Percentiles rank a stretch among this genome's conserved stretches.
These are phyloP conservation scores for Vimba vimba DNA, from an alignment of 2,113 vertebrate genomes.

Conservation along the genomic window DNA sequence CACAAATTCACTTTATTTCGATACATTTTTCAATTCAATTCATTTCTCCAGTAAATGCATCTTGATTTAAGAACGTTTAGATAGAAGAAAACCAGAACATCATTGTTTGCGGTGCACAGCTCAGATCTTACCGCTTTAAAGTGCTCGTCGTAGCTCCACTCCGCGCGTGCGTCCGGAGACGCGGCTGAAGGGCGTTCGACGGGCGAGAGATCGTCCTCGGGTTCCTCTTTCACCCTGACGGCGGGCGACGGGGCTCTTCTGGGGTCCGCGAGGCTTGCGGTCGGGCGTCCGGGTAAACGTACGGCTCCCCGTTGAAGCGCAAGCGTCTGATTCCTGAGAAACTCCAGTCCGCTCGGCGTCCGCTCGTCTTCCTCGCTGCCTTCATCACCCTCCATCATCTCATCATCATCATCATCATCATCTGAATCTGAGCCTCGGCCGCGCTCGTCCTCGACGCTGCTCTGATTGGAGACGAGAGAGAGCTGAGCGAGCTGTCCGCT, in stretches of 20 bases:
- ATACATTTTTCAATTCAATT: too few species aligned
- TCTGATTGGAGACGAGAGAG: slow-evolving; percentile 76
- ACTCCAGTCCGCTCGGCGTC: slow-evolving; percentile 78
- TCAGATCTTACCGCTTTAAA: slow-evolving; percentile 87
- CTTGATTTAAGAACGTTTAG: neutral
- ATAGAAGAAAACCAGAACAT: neutral
- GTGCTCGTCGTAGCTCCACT: slow-evolving; percentile 87
- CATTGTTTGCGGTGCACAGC: too few species aligned
- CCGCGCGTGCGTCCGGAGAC: slow-evolving; percentile 77
- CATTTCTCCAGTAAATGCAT: neutral
- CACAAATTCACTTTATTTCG: too few species aligned
- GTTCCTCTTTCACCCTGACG: slow-evolving; percentile 84
- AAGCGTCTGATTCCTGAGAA: slow-evolving; percentile 85
- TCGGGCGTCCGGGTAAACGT: slow-evolving; percentile 56
- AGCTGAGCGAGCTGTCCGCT: slow-evolving; percentile 74
- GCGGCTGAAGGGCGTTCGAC: slow-evolving; percentile 70
- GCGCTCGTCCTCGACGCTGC: slow-evolving; percentile 79
- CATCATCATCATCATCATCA: slow-evolving; percentile 52
- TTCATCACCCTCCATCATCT: slow-evolving; percentile 80
- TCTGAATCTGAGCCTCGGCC: slow-evolving; percentile 76
- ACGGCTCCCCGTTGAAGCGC: slow-evolving; percentile 76
- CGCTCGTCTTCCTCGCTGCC: slow-evolving; percentile 67
- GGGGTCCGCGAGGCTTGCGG: slow-evolving; percentile 65
- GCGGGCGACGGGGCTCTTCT: slow-evolving; percentile 70
- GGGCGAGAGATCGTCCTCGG: slow-evolving; percentile 79